These are phyloP conservation scores for Panagrolaimus sp. DNA, from an alignment of 1,140 invertebrate genomes.

Conservation along the genomic window DNA sequence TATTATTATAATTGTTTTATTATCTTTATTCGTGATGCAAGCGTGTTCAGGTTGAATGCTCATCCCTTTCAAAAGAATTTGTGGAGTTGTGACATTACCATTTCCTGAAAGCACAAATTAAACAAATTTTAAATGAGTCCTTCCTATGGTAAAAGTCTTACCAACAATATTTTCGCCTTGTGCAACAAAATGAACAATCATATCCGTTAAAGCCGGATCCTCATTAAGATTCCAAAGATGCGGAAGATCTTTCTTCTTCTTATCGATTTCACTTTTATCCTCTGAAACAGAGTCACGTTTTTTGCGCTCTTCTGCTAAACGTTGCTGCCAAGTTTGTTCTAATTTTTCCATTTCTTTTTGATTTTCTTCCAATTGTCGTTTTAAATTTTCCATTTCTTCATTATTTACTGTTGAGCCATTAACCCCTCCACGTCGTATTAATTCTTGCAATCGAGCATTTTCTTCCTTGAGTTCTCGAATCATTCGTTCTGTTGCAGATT, in stretches of 20 bases:
- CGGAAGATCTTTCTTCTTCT: conserved; percentile 63
- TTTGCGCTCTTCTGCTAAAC: conserved; percentile 62
- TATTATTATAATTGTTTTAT: conserved; percentile 62
- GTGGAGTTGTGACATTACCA: conserved; percentile 58
- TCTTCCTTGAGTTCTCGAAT: conserved; percentile 67
- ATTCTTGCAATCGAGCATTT: conserved; percentile 64
- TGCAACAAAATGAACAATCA: conserved; percentile 65
- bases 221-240: conserved; percentile 67
- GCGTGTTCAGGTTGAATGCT: conserved; percentile 66
- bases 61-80: conserved; percentile 65
- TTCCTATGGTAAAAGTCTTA: conserved; percentile 52
- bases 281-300: conserved; percentile 35
- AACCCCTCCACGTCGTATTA: conserved; percentile 56
- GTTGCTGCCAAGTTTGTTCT: conserved; percentile 64
- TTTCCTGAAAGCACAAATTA: conserved; percentile 25
- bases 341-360: conserved; percentile 65
- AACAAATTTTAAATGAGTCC: conserved; percentile 2
- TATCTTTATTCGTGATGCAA: conserved; percentile 61
- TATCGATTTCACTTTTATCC: conserved; percentile 60
- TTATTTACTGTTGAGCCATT: conserved; percentile 51
- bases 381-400: conserved; percentile 62
- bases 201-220: conserved; percentile 65
- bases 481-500: conserved; percentile 65
- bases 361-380: conserved; percentile 62
- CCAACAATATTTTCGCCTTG: conserved; percentile 63